Evolutionary conservation across 2,797 vertebrate species (phyloP), one percentile per base, ranked within the genome.

Genomic region (Cephalopachus bancanus): DNA sequence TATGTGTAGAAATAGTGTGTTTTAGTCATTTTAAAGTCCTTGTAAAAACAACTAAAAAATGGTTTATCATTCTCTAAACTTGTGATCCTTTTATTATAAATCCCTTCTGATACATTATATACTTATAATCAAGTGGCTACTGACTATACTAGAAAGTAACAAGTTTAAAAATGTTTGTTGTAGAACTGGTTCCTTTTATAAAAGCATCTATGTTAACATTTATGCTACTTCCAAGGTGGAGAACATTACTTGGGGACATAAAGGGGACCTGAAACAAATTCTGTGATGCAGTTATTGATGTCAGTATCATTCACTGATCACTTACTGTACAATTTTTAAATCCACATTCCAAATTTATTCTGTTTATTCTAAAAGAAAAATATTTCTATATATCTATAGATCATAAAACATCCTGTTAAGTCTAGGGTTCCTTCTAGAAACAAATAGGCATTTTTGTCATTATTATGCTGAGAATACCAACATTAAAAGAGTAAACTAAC

Each of bases 61-160:
- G 20, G 94, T 51, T 83, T 88, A 89, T 85, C 20, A 76, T 84
- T 75, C 78, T 55, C 44, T 93, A 93, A 92, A 97, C 17, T 59
- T 95, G 37, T 83, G 64, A 57, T 57, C 12, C 7, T 22, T 83
- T 96, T 90, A 95, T 14, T 91, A 7, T 65, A 93, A 83, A 91
- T 69, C 10, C n/a, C 44, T 65, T 14, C 6, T 80, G 17, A 86
- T 55, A 97, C 44, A 44, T 44, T 44, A 44, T 44, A 44, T 44
- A 44, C 6, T 44, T 44, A 44, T 44, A 44, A 7, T 0, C 65
- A 65, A 80, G 4, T 78, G 44, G 37, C 17, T 91, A 57, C 2
- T 64, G 30, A 49, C 15, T 78, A 86, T 12, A 84, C 4, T 69
- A 59, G 94, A 81, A 92, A 90, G 26, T 60, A 79, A 9, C 20